Base-by-base conservation (phyloP, 2,113 vertebrate genomes). In the Oreotragus oreotragus region DNA sequence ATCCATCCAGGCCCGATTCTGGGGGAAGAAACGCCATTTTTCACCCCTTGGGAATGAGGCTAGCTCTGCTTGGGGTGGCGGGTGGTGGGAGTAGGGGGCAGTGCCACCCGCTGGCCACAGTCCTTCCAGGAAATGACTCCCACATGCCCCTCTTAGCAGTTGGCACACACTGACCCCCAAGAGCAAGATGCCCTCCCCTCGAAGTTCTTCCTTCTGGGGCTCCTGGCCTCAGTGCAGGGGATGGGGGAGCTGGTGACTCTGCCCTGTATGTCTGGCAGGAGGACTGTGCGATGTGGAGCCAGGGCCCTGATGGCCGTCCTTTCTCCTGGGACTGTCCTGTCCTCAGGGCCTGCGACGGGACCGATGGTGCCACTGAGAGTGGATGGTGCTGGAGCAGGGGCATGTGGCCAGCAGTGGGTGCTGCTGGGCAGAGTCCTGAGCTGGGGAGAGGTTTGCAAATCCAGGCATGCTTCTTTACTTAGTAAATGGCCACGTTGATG, bases 361-460 rank as follows among this genome's bases (percentile, higher is more conserved):
- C 53, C 0, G 2, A 30, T 28, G 64, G 43, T 2, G 3, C 2
- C 12, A 1, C 13, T 0, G 5, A 36, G 16, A 23, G 14, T 15
- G 51, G 36, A 15, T 1, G 19, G 58, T 13, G 30, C 43, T 16
- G 19, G 33, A 62, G 13, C 1, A 3, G 4, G 12, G 12, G 13
- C 8, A 3, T 3, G 53, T 0, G 14, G 86, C 62, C 23, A 3
- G 19, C 28, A 3, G 7, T 33, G 6, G 39, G 28, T 0, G 3
- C 17, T 12, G 5, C 28, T 3, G 8, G 88, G 21, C 73, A 19
- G 21, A 47, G 43, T 36, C 55, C 39, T 13, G 73, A 36, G 14
- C 53, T 0, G 30, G 70, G 28, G 28, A 33, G 27, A 73, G 51
- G 17, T n/a, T 28, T 28, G 62, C 51, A 39, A 2, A 15, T 36